Base-by-base conservation (phyloP, 2,113 vertebrate genomes). In the Epinephelus moara region DNA sequence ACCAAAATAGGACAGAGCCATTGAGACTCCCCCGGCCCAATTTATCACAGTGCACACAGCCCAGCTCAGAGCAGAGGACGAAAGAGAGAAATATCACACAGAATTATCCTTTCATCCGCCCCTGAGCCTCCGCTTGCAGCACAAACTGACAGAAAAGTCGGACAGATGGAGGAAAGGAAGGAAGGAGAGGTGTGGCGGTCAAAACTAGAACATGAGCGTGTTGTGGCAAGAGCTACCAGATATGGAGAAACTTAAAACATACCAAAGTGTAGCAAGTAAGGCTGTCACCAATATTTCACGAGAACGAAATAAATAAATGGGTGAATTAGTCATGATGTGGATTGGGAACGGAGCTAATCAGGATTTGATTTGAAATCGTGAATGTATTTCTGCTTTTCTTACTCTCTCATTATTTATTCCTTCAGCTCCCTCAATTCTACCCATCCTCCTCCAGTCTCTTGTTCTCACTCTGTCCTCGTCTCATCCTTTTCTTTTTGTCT, bases 121-220 rank as follows among this genome's bases (percentile, higher is more conserved):
- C 53, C 79, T 4, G 95, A 0, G 96, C 96, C 96, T 97, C 96
- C 30, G 17, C 88, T 53, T 75, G 64, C 8, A 76, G 64, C 63
- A 56, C 62, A 88, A 23, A 86, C 49, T 59, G 37, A 71, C 50
- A 30, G 69, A 84, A 52, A 80, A 79, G 76, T 69, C 40, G 6
- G 50, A 75, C 21, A 69, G 73, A 73, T 27, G 53, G 4, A 84
- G 66, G 60, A 55, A 64, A 25, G n/a, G 33, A 52, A 40, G 68
- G 21, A 84, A 62, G 60, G 55, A 14, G 55, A 21, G 33, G 67
- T 4, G 10, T 53, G 70, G 50, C 55, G 74, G 53, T 85, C 50
- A 70, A 56, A 80, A 70, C 68, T 61, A 59, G 59, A 62, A 47
- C 52, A 72, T 23, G 4, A 56, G 49, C 10, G 18, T 23, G 61